Evolutionary conservation across 2,113 vertebrate genomes (phyloP).

Genomic region (Sinocyclocheilus anshuiensis): DNA sequence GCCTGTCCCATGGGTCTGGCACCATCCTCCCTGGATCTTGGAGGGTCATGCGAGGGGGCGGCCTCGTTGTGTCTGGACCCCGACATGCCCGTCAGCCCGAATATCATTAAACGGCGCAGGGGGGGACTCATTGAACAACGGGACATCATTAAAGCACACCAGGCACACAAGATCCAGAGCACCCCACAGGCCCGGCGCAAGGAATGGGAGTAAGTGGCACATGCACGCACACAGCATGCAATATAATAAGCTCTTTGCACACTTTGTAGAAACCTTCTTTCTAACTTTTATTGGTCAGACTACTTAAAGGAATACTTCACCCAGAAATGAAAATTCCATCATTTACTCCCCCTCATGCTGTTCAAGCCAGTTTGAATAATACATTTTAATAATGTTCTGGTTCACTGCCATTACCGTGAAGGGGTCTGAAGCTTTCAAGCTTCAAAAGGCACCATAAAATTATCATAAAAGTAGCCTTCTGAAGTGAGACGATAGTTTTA

Average conservation of each 20-base stretch:
- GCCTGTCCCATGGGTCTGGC: constrained; percentile 54
- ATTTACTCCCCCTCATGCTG: neutral
- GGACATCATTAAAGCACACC: constrained; percentile 94
- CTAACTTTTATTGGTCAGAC: neutral
- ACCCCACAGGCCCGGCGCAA: constrained; percentile 94
- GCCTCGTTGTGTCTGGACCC: constrained; percentile 68
- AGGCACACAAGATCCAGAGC: constrained; percentile 97
- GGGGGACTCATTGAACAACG: constrained; percentile 94
- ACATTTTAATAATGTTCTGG: neutral
- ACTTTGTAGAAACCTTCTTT: neutral
- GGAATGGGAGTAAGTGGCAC: constrained; percentile 95
- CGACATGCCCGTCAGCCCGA: constrained; percentile 82
- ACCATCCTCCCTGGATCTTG: constrained; percentile 73
- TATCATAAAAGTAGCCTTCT: neutral
- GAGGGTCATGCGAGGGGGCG: constrained; percentile 61
- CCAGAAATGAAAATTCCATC: neutral
- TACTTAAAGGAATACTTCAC: neutral
- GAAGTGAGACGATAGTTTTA: neutral
- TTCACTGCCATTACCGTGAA: neutral
- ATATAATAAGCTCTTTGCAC: neutral
- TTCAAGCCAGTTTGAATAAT: neutral
- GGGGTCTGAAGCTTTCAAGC: neutral
- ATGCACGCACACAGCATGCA: neutral
- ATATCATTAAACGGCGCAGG: constrained; percentile 87
- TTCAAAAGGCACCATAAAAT: neutral